phyloP scores from a whole-genome alignment of 2,888 invertebrate species.

The Icerya purchasi region DNA sequence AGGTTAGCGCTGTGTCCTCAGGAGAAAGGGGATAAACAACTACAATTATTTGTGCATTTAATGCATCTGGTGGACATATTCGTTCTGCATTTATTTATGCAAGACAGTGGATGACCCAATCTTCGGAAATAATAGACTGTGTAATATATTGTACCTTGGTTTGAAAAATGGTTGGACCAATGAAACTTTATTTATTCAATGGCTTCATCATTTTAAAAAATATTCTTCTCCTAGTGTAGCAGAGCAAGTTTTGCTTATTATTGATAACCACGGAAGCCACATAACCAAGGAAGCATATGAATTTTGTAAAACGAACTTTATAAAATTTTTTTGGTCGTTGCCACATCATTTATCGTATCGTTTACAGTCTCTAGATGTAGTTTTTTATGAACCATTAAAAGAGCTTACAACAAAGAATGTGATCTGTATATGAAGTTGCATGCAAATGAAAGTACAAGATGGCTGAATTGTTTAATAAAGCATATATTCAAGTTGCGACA shows the following conservation, averaged over 20 bases:
- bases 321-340: background rate
- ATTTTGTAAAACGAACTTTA: background rate
- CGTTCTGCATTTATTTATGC: too few species aligned
- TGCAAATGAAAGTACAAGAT: background rate
- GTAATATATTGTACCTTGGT: too few species aligned
- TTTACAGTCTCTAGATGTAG: background rate
- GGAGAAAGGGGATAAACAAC: too few species aligned
- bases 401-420: background rate
- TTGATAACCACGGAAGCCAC: background rate
- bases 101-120: too few species aligned
- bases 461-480: background rate
- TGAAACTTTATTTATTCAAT: background rate
- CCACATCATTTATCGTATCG: background rate
- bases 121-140: too few species aligned
- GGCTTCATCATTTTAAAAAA: background rate
- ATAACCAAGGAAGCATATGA: background rate
- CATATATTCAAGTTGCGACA: background rate
- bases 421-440: background rate
- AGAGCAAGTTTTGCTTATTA: background rate
- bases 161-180: too few species aligned
- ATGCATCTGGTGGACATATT: too few species aligned
- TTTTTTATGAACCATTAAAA: background rate
- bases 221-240: background rate
- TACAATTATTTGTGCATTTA: too few species aligned
- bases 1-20: too few species aligned